Evolutionary conservation across 1,140 invertebrate species (phyloP), one percentile per base, ranked within the genome.

Genomic region (Phortica variegata): DNA sequence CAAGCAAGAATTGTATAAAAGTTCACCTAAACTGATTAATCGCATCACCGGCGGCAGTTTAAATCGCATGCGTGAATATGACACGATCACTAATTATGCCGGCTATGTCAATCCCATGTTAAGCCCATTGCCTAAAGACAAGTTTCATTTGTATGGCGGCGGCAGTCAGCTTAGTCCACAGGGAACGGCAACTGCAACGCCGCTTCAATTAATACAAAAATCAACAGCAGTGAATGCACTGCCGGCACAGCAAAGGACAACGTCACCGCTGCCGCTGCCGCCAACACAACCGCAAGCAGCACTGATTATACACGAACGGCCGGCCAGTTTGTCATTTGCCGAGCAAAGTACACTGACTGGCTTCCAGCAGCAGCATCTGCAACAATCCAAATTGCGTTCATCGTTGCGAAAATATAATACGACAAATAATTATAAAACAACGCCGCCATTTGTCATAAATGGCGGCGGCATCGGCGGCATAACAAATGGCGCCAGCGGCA

Each of bases 241-340:
- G 32, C 81, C 40, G 81, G 82, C 13, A 73, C 73, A 4, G 73
- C 71, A 48, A 1, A n/a, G n/a, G n/a, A n/a, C n/a, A n/a, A n/a
- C n/a, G n/a, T n/a, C n/a, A n/a, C n/a, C n/a, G n/a, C n/a, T n/a
- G n/a, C n/a, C n/a, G n/a, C n/a, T n/a, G n/a, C 33, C 21, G 6
- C 33, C 44, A 36, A n/a, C 38, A 40, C 6, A 9, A 40, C 17
- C 2, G 21, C 18, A 15, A 18, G 32, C 26, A 42, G 61, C 74
- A 15, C 75, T 75, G 0, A 66, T 80, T 37, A 76, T 80, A n/a
- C 54, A 51, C 12, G 87, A 89, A 42, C 77, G 89, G 29, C 88
- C 89, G 0, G 85, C 80, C 1, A 91, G 88, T 52, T 68, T 92
- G 8, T 89, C 80, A 3, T 63, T 82, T 33, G 79, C 23, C 7